phyloP scores from a whole-genome alignment of 2,797 vertebrate genomes.

The Harpagifer antarcticus region DNA sequence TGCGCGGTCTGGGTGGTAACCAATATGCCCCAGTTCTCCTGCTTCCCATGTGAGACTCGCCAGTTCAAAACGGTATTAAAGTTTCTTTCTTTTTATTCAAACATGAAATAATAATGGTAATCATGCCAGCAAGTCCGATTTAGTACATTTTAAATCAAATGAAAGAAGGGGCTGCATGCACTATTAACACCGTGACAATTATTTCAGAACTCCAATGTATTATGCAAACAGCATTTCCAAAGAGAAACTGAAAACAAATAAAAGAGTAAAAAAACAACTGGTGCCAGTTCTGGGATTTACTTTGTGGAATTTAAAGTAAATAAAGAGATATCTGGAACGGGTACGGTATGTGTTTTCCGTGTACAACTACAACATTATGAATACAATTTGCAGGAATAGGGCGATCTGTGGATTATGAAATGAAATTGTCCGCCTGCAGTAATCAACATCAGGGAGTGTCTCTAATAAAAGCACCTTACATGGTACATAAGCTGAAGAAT shows the following conservation, averaged over 20 bases:
- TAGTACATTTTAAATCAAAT: conserved; percentile 26
- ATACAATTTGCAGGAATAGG: conserved; percentile 19
- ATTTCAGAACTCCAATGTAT: neutral
- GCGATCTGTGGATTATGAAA: conserved; percentile 40
- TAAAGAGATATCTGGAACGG: conserved; percentile 2
- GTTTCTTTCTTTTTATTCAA: conserved; percentile 25
- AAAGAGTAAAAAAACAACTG: neutral
- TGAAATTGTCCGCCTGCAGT: conserved; percentile 21
- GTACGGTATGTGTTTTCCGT: neutral
- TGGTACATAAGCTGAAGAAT: conserved; percentile 25
- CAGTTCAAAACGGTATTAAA: conserved; percentile 22
- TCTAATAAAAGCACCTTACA: conserved; percentile 32
- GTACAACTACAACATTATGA: conserved; percentile 1
- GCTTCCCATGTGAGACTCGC: conserved; percentile 34
- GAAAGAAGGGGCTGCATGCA: conserved; percentile 10
- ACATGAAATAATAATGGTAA: conserved; percentile 29
- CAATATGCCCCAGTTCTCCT: conserved; percentile 27
- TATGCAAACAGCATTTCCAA: neutral
- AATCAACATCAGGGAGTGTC: conserved; percentile 34
- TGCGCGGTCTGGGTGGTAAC: conserved; percentile 28
- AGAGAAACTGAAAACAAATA: neutral
- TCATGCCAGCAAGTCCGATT: neutral
- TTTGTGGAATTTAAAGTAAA: neutral
- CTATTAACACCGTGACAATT: neutral
- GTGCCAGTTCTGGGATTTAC: neutral